Base-by-base conservation (phyloP, 2,113 vertebrate genomes). In the Marcusenius ussheri region DNA sequence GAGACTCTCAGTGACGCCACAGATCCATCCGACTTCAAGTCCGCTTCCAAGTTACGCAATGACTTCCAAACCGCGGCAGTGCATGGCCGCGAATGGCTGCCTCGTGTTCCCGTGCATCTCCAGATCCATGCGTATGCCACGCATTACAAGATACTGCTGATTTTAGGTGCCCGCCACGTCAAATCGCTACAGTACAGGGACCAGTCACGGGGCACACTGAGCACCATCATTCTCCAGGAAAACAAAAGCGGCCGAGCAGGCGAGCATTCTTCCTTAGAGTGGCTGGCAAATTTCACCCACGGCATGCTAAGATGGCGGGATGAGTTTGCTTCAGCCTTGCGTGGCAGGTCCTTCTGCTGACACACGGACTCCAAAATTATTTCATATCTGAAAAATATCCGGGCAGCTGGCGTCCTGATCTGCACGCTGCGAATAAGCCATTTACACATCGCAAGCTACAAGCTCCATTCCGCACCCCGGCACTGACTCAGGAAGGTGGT, bases 391-490 rank as follows among this genome's bases (percentile, higher is more conserved):
- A 96, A 94, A 96, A 95, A 96, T 95, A 93, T 93, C 88, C 88
- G 46, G 91, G 96, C 97, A 98, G 96, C 97, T 98, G 97, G 92
- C 93, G 94, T 95, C 96, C 96, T 95, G 94, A 93, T 95, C 95
- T 95, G 95, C 95, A 92, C 92, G 93, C 95, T 92, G 93, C 94
- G 93, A 94, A 94, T 95, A 94, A 95, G 93, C 91, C 94, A 93
- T 94, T 95, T 94, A 94, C 91, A 93, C 94, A 85, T 80, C 13
- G 31, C 35, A 94, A 93, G 96, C 96, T 97, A 97, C 94, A 91
- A 94, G 96, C 96, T 96, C 96, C 93, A 95, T 95, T 93, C 94
- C 96, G 92, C 98, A 98, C 98, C 97, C 98, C 97, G 96, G 96
- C 94, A 91, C 94, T 93, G 77, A 93, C 93, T 92, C 92, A 95